A percentile compares a stretch with the other conserved stretches of the same genome.
phyloP scores from a whole-genome alignment of 1,140 invertebrate species.

The Zophobas morio region DNA sequence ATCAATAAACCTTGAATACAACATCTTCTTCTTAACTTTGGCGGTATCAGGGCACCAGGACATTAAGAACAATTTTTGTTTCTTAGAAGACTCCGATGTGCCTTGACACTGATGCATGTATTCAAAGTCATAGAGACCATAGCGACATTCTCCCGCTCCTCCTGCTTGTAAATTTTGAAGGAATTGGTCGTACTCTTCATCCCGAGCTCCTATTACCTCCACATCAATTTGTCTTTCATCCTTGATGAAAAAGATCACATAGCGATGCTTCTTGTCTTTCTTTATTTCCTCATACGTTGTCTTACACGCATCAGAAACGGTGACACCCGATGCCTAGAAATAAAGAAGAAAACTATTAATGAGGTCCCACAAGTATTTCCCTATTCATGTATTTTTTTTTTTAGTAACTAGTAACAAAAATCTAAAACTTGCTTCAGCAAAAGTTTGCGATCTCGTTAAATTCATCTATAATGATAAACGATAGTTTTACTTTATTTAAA shows the following conservation, averaged over 20 bases:
- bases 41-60: conserved; percentile 98
- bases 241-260: conserved; percentile 95
- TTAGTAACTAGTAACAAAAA: not conserved
- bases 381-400: too few species aligned
- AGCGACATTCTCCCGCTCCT: conserved; percentile 92
- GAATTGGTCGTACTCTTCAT: conserved; percentile 91
- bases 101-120: conserved; percentile 96
- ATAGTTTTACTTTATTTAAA: not conserved
- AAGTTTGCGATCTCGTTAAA: not conserved
- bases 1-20: conserved; percentile 84
- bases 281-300: conserved; percentile 97
- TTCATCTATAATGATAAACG: not conserved
- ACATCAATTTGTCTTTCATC: conserved; percentile 96
- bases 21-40: conserved; percentile 99
- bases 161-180: conserved; percentile 91
- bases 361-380: not conserved
- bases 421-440: not conserved
- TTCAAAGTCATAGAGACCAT: conserved; percentile 95
- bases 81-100: conserved; percentile 93
- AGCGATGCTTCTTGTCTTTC: conserved; percentile 97
- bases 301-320: conserved; percentile 94
- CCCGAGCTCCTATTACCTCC: conserved; percentile 88
- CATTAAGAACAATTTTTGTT: conserved; percentile 96
- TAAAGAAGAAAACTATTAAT: conserved; percentile 44
- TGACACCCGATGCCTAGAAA: conserved; percentile 93